Base-by-base conservation (phyloP, 1,140 invertebrate species). In the Drosophila melanica region DNA sequence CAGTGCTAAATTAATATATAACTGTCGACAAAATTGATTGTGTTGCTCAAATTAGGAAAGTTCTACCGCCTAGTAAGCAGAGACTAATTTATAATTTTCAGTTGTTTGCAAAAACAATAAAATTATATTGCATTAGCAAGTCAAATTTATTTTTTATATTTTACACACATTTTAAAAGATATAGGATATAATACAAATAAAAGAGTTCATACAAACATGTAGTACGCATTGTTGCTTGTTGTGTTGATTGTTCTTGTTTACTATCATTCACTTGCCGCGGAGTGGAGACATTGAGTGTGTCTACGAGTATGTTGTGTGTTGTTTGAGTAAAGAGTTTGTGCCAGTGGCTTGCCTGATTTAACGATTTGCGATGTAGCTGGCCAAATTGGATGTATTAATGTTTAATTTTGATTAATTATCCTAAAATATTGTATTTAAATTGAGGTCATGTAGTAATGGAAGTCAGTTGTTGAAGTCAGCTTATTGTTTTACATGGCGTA, bases 211-310 rank as follows among this genome's bases (percentile, higher is more conserved):
- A 39, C 39, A 20, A 16, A 10, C 23, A 47, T 47, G 23, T 64
- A 64, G 50, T 30, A 39, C 58, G 64, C 58, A 74, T 78, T 78
- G 68, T 74, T 78, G 54, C 39, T 70, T 79, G 30, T 60, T 69
- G 45, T 81, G 64, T 79, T 79, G 47, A 82, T 75, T 79, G 75
- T 66, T 70, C 60, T 66, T 58, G 64, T 70, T 81, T 33, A 18
- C 2, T 58, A 59, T 75, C 77, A 79, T 75, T 68, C 63, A 79
- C 42, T 58, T 48, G 27, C 5, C 14, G 39, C 39, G 48, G 16
- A 12, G 27, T 33, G 48, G 27, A n/a, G 33, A 14, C 23, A 16
- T 54, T 41, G 53, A 60, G 62, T 50, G 44, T 58, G 58, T 51
- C 8, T 73, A 37, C 33, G 39, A 44, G 67, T 64, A 37, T 72